Conservation (phyloP, 2,888 invertebrate species). For the Lasioglossum villosulum region DNA sequence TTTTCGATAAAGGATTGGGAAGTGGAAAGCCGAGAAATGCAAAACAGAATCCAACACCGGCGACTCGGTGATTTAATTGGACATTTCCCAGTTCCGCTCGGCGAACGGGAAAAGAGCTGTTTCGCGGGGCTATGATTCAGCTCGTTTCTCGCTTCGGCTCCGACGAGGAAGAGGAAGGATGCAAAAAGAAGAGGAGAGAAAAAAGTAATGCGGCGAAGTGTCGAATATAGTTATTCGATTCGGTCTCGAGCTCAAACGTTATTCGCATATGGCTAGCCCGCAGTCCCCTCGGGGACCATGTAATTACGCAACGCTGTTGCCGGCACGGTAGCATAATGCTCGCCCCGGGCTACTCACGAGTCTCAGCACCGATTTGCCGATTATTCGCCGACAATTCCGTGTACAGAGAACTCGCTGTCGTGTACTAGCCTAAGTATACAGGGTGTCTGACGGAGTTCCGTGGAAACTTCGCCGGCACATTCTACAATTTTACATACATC, state of each 20-base stretch:
- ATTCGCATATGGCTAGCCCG: constrained; percentile 53
- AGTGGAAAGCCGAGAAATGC: constrained; percentile 1
- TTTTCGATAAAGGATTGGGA: neutral
- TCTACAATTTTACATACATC: neutral
- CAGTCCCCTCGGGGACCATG: constrained; percentile 50
- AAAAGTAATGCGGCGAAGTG: constrained; percentile 14
- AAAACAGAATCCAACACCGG: constrained; percentile 9
- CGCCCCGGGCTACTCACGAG: constrained; percentile 63
- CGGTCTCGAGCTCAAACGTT: constrained; percentile 38
- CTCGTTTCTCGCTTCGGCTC: neutral
- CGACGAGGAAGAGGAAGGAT: neutral
- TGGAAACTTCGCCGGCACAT: neutral
- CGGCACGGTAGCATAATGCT: constrained; percentile 66
- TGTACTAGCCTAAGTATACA: constrained; percentile 47
- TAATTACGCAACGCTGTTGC: constrained; percentile 68
- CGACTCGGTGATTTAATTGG: constrained; percentile 10
- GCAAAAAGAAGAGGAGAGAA: neutral
- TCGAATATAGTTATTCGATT: constrained; percentile 57
- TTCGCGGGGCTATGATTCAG: constrained; percentile 11
- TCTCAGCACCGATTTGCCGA: constrained; percentile 63
- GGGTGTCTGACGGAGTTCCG: neutral
- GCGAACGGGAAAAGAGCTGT: neutral
- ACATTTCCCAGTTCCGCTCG: constrained; percentile 19
- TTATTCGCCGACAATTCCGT: constrained; percentile 63
- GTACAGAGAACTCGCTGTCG: constrained; percentile 39